Base-by-base conservation (phyloP, 2,888 invertebrate species). In the Malthinus flaveolus region DNA sequence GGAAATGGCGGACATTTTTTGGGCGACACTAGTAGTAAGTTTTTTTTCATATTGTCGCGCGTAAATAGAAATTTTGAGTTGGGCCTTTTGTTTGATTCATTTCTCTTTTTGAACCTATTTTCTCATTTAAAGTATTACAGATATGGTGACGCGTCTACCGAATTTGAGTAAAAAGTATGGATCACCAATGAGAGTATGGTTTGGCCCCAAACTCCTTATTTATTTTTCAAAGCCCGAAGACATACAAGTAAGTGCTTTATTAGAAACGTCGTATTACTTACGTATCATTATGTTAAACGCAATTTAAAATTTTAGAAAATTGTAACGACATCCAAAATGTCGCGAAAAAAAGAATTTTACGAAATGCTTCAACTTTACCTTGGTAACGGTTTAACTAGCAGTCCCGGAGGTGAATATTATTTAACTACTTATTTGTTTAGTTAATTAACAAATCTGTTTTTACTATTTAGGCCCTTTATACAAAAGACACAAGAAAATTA, bases 301-400 rank as follows among this genome's bases (percentile, higher is more conserved):
- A 23, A 23, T 2, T 23, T 5, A 15, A 13, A 7, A 7, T 59
- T 59, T 34, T 12, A 59, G 59, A 59, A 55, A 59, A 59, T 59
- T 15, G 45, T 60, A 9, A 49, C 56, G 0, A 56, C 60, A 1
- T 31, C 34, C 4, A 60, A 56, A 32, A 8, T 60, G 1, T 34
- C 60, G 1, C 10, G 46, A 10, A 60, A 60, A 23, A 52, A 60
- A 11, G 53, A 60, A n/a, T 0, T 56, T 8, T 60, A 60, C 34
- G 33, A 45, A 32, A 15, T 49, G 3, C 3, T 56, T n/a, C 52
- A 49, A 32, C 34, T 52, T 1, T 53, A 49, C 12, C 8, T 56
- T 45, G 60, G 60, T n/a, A 53, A 60, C 39, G 60, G 60, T 5
- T 48, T 60, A 46, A 34, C 56, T 0, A 36, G 49, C 9, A 49